These are phyloP conservation scores for Laterallus jamaicensis DNA, from an alignment of 2,113 vertebrate species.

Conservation along the genomic window DNA sequence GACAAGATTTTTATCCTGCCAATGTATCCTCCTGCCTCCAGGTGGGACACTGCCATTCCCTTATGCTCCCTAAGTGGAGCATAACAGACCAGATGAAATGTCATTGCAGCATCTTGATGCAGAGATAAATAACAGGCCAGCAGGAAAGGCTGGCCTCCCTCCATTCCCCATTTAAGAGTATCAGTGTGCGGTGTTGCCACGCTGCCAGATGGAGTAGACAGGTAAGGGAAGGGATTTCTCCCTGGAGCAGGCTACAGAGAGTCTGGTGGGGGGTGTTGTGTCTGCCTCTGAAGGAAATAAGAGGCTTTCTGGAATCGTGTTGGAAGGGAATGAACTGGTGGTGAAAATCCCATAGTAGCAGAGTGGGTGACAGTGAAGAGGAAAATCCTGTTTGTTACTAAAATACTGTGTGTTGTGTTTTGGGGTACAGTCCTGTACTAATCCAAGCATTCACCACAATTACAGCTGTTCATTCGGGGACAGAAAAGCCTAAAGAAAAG, in stretches of 20 bases:
- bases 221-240: not conserved
- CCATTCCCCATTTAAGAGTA: not conserved
- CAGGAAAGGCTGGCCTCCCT: not conserved
- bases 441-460: constrained; percentile 55
- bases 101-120: not conserved
- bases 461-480: constrained; percentile 66
- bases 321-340: not conserved
- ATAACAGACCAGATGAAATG: not conserved
- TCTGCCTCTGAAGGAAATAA: not conserved
- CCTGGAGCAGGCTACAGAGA: not conserved
- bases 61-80: not conserved
- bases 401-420: not conserved
- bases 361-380: not conserved
- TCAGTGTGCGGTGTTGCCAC: not conserved
- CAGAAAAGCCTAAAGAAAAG: constrained; percentile 71
- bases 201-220: not conserved
- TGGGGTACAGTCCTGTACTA: constrained; percentile 17
- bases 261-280: not conserved
- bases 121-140: not conserved
- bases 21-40: not conserved
- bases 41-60: not conserved
- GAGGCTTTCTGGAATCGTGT: not conserved
- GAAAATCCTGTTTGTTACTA: not conserved
- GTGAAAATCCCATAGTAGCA: not conserved
- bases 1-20: not conserved